Base-by-base conservation (phyloP, 2,888 invertebrate genomes). In the Nomada ruficornis region DNA sequence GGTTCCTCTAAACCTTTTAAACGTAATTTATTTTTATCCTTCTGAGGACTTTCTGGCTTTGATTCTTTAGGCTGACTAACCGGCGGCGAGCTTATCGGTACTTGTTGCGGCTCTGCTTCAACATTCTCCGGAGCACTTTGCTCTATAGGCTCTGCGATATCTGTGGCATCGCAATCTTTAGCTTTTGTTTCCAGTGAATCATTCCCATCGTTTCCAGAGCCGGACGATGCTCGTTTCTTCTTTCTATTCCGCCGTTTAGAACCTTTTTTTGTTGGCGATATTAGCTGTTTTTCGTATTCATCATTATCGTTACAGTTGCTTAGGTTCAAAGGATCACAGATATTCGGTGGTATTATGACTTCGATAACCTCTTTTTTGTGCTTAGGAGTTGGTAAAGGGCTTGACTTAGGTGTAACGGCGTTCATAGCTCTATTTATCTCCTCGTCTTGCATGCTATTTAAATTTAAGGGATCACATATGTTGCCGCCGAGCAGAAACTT, bases 401-500 rank as follows among this genome's bases (percentile, higher is more conserved):
- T 98, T 47, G 98, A 98, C 91, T 98, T 97, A 71, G 98, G 98
- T 20, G 98, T 98, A 0, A 97, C 96, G n/a, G 97, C 97, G 94
- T 98, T 98, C 95, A 97, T 96, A 10, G 96, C 97, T 87, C 97
- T 95, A 90, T 96, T 96, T 26, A 96, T 95, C 89, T 96, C 96
- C 92, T 97, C 97, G 93, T 97, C 96, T 94, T 97, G 98, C 89
- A 99, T 95, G 92, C 98, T 98, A 92, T 98, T 98, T 81, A 99
- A 94, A 94, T 99, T 99, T 63, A 99, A 94, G 0, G 99, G 99
- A 95, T 99, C 99, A 87, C 97, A 97, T 87, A 98, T 98, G 94
- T 98, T 99, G 11, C 99, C 99, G 62, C 99, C 99, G 2, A 99
- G 95, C 5, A 98, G 94, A 94, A 99, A 99, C 94, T 98, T 98